A percentile compares a stretch with the other conserved stretches of the same genome.
Evolutionary conservation across 1,140 invertebrate genomes (phyloP).

Genomic region (Telenomus remus): DNA sequence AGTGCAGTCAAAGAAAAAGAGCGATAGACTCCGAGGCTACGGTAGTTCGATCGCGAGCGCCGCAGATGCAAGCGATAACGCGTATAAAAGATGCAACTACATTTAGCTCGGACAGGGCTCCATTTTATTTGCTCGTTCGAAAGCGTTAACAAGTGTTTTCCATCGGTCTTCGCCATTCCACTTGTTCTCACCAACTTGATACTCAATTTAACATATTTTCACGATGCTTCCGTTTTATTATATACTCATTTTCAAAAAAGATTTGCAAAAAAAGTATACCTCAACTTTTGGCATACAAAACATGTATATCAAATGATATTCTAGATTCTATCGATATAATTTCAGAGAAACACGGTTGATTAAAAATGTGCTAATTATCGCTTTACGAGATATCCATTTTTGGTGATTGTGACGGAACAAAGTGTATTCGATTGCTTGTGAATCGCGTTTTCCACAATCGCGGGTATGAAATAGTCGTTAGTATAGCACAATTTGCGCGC

Average conservation of each 20-base stretch:
- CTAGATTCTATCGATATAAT: too few relatives aligned
- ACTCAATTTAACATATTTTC: constrained; percentile 40
- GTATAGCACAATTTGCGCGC: constrained; percentile 1
- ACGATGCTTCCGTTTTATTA: constrained; percentile 23
- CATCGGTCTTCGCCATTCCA: constrained; percentile 62
- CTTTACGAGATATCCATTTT: too few relatives aligned
- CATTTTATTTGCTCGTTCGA: constrained; percentile 68
- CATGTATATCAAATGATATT: too few relatives aligned
- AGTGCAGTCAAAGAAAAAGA: constrained; percentile 53
- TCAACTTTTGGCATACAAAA: too few relatives aligned
- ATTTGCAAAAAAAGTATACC: not conserved
- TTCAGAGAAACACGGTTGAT: too few relatives aligned
- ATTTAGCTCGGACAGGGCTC: constrained; percentile 69
- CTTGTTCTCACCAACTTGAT: constrained; percentile 42
- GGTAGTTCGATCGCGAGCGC: constrained; percentile 57
- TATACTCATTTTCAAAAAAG: too few relatives aligned
- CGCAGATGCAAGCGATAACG: constrained; percentile 64
- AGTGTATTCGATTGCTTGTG: too few relatives aligned
- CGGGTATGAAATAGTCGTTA: too few relatives aligned
- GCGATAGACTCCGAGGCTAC: constrained; percentile 55
- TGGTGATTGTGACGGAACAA: too few relatives aligned
- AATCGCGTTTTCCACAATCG: too few relatives aligned
- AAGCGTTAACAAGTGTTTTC: constrained; percentile 73
- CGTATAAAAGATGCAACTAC: constrained; percentile 73
- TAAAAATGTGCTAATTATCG: too few relatives aligned